Evolutionary conservation across 2,113 vertebrate species (phyloP).

Genomic region (Gambusia holbrooki): DNA sequence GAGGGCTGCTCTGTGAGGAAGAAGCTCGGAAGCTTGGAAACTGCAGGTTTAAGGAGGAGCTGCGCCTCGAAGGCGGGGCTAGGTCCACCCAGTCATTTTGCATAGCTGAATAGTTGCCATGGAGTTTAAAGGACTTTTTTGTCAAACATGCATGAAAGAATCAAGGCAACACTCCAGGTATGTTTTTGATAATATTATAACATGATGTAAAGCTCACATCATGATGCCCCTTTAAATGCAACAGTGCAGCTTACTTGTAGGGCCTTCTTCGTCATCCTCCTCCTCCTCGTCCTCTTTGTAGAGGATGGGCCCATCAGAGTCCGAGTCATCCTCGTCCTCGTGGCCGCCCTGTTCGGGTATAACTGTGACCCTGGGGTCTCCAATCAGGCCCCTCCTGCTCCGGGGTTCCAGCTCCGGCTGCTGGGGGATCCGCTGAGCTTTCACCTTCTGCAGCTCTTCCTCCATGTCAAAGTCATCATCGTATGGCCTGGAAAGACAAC

Average conservation of each 20-base stretch:
- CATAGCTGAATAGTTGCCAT: too few species aligned
- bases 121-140: too few species aligned
- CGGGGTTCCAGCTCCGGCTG: constrained; percentile 66
- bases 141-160: too few species aligned
- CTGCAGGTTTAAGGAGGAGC: too few species aligned
- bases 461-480: constrained; percentile 93
- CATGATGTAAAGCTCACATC: neutral
- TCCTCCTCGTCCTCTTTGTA: constrained; percentile 86
- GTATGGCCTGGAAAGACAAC: constrained; percentile 82
- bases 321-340: constrained; percentile 83
- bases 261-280: constrained; percentile 83
- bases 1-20: too few species aligned
- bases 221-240: neutral
- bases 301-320: constrained; percentile 90
- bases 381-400: constrained; percentile 76
- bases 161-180: too few species aligned
- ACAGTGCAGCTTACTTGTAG: constrained; percentile 54
- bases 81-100: too few species aligned
- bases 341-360: constrained; percentile 77
- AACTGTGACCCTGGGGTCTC: constrained; percentile 79
- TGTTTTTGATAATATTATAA: too few species aligned
- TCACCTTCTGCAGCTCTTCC: constrained; percentile 80
- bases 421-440: constrained; percentile 30
- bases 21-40: too few species aligned
- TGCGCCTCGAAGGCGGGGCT: too few species aligned